Evolutionary conservation across 35 echinoderm and acorn worm genomes (phyloP), one percentile per base, ranked within the genome.

Genomic region (Eucidaris tribuloides): DNA sequence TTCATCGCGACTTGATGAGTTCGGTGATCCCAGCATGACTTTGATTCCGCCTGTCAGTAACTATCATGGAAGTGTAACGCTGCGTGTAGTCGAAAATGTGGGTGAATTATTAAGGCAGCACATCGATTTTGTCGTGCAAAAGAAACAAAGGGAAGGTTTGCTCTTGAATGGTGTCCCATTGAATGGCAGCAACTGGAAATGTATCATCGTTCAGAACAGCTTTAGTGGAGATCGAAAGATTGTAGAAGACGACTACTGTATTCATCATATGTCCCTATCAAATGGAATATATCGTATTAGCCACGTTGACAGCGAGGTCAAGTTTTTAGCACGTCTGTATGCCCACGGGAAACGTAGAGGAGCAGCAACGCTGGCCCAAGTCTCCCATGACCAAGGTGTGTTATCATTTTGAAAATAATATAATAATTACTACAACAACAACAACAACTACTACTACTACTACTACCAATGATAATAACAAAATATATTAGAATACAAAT

Each of bases 11-110:
- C 23, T 0, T n/a, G 2, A 0, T 24, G 0, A 74, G 34, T 44
- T 24, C 3, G 68, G 68, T 23, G 68, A 74, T 44, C 68, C 68
- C 7, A 74, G 68, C 44, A 74, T 74, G 68, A 74, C 20, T 9
- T 9, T 74, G 36, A 44, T 74, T 42, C 34, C 68, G 25, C 68
- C 68, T 9, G 14, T 22, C 7, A n/a, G 25, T 25, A 22, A 74
- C 24, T 74, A 15, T 25, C 68, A 74, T 44, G 68, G 68, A 32
- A 74, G 44, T 74, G 44, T 36, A 27, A 74, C 68, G 25, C 37
- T 74, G 14, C 38, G 41, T n/a, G n/a, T 43, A 42, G n/a, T n/a
- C n/a, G 40, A 74, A 23, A 44, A 74, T 74, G 25, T 0, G 25
- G 2, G 25, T 23, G 14, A 44, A 11, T 3, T n/a, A n/a, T n/a